Evolutionary conservation across 1,140 invertebrate genomes (phyloP), one percentile per base, ranked within the genome.

Genomic region (Amyelois transitella): DNA sequence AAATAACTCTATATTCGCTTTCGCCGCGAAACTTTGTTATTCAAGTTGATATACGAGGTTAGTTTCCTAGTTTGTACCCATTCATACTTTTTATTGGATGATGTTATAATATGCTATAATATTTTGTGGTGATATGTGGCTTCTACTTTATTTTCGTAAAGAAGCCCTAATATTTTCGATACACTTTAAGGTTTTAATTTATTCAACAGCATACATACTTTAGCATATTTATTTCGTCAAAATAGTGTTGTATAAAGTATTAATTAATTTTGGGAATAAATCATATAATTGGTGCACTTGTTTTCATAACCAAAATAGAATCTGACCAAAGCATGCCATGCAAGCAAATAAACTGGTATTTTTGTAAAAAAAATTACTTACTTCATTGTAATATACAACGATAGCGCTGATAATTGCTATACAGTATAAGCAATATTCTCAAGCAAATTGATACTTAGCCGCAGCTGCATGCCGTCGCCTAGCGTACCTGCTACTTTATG

Each of bases 31-130:
- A 59, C 51, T 53, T 57, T 55, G 25, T 54, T 60, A 57, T 62
- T 55, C 51, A 20, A 55, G 18, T 64, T 61, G 66, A 72, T 73
- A 58, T 72, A 72, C 55, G 60, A 55, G 51, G 50, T 21, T 65
- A 67, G 52, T 72, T 72, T 70, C 44, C 12, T 38, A 38, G 32
- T 38, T 38, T 38, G n/a, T 43, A 51, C 43, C 57, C 25, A 52
- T 64, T 66, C 60, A 60, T 64, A 54, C 43, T 54, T 48, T 52
- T 54, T 54, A 59, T 59, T 59, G 49, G 21, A 59, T 54, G 21
- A 22, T 51, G 49, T 24, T 24, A 38, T 38, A 38, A 38, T 38
- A 38, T 14, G n/a, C 17, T 1, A 14, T 38, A 6, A 38, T 18
- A 38, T 38, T 38, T 38, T 38, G 32, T 38, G 32, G 12, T 32